These are phyloP conservation scores for Sylvilagus bachmani DNA, from an alignment of 2,113 vertebrate genomes.

Conservation along the genomic window DNA sequence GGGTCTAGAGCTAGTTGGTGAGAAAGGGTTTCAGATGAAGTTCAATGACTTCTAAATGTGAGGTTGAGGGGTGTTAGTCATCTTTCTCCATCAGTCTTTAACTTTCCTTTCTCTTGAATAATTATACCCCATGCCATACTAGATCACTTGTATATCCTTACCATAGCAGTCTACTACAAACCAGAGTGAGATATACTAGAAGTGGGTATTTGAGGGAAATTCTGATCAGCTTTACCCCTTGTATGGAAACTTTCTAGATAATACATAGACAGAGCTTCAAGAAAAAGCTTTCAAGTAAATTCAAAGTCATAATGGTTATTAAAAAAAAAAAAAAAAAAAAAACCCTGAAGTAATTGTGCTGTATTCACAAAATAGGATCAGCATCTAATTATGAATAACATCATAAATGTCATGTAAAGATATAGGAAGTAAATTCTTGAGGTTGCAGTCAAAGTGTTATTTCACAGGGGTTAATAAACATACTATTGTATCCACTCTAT, in stretches of 20 bases:
- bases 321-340: conserved; percentile 24
- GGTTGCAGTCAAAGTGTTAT: not conserved
- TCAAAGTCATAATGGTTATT: conserved; percentile 34
- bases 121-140: not conserved
- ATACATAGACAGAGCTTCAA: conserved; percentile 34
- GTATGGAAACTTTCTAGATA: not conserved
- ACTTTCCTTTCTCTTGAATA: conserved; percentile 44
- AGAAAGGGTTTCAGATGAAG: conserved; percentile 11
- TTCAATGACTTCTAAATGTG: not conserved
- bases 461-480: conserved; percentile 54
- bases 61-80: not conserved
- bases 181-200: not conserved
- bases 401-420: conserved; percentile 50
- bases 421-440: conserved; percentile 39
- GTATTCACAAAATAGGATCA: conserved; percentile 57
- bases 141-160: not conserved
- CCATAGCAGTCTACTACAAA: not conserved
- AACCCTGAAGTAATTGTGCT: not conserved
- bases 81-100: not conserved
- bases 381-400: conserved; percentile 54
- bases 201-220: not conserved
- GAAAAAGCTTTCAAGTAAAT: conserved; percentile 55
- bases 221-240: not conserved
- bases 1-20: not conserved
- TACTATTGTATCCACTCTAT: not conserved